These are phyloP conservation scores for Labia minor DNA, from an alignment of 2,888 invertebrate genomes.

Conservation along the genomic window DNA sequence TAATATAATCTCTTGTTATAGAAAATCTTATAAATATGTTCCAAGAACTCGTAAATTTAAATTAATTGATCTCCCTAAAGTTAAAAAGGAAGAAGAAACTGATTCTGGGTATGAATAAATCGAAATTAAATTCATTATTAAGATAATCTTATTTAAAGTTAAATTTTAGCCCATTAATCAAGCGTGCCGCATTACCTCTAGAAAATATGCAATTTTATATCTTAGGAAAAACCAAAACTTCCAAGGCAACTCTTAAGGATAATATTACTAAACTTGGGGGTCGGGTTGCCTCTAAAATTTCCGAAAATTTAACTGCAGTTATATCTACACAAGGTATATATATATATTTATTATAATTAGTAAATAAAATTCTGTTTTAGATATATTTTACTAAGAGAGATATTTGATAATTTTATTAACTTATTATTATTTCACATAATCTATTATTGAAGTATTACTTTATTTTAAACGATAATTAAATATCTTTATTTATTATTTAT, in stretches of 20 bases:
- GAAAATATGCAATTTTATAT: constrained; percentile 69
- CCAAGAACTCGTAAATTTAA: constrained; percentile 34
- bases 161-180: constrained; percentile 49
- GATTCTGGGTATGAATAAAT: constrained; percentile 20
- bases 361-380: too few species aligned
- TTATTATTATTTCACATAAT: too few species aligned
- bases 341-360: too few species aligned
- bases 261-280: constrained; percentile 68
- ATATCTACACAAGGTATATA: constrained; percentile 50
- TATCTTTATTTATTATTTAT: too few species aligned
- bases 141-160: not conserved
- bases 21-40: constrained; percentile 38
- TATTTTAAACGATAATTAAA: too few species aligned
- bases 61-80: constrained; percentile 26
- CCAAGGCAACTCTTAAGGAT: constrained; percentile 53
- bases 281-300: constrained; percentile 51
- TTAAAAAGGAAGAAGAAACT: not conserved
- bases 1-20: constrained; percentile 29
- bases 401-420: too few species aligned
- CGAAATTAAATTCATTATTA: not conserved
- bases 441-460: too few species aligned
- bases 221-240: constrained; percentile 39
- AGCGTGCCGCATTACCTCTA: constrained; percentile 54
- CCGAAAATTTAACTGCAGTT: constrained; percentile 57
- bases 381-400: too few species aligned